Conservation (phyloP, 2,113 vertebrate genomes). For the Archilochus colubris region DNA sequence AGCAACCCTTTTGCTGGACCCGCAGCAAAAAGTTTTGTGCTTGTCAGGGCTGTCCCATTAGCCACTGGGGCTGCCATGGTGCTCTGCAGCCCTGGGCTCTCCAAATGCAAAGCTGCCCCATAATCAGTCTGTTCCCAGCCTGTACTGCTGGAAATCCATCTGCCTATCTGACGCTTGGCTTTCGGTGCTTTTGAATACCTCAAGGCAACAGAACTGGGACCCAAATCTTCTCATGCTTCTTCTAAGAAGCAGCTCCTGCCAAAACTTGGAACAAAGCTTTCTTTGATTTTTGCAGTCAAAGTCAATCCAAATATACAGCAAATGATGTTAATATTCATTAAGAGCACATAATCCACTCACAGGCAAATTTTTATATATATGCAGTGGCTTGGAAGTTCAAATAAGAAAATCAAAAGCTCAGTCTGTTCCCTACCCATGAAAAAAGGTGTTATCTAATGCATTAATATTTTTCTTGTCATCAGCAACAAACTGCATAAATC, state of each 20-base stretch:
- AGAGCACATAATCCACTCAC: background rate
- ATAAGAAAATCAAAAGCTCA: slow-evolving; percentile 39
- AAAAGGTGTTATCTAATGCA: slow-evolving; percentile 1
- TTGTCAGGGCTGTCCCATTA: background rate
- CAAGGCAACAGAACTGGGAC: background rate
- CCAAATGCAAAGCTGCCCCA: fast-evolving
- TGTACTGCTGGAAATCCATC: background rate
- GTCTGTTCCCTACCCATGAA: background rate
- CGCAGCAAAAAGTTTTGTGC: too few species aligned
- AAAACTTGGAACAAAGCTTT: background rate
- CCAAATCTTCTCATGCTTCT: background rate
- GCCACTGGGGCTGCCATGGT: background rate
- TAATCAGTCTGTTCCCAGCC: background rate
- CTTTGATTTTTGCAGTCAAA: background rate
- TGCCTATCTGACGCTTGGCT: background rate
- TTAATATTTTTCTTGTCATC: slow-evolving; percentile 46
- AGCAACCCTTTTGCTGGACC: background rate
- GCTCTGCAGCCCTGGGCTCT: background rate
- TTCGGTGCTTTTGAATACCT: background rate
- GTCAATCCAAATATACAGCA: background rate
- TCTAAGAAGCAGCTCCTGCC: background rate
- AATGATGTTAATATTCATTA: background rate
- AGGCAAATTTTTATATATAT: background rate
- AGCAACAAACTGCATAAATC: slow-evolving; percentile 28
- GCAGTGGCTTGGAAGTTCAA: background rate